A percentile compares a stretch with the other conserved stretches of the same genome.
These are phyloP conservation scores for Ammospiza maritima DNA, from an alignment of 2,797 vertebrate species.

Conservation along the genomic window DNA sequence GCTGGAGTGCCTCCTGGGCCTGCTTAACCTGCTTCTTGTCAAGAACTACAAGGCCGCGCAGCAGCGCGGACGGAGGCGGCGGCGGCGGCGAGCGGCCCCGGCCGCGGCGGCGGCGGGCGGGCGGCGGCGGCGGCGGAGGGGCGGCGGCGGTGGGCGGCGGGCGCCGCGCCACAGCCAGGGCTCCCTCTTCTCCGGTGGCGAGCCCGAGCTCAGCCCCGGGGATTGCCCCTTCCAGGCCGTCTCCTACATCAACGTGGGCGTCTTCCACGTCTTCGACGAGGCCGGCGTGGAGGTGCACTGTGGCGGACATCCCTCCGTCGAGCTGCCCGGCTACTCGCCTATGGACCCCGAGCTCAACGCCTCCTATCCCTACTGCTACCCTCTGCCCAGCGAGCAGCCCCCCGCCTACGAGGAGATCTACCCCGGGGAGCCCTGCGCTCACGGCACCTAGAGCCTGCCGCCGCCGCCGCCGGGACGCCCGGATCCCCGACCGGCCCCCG, in stretches of 20 bases:
- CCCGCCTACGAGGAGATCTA: conserved; percentile 92
- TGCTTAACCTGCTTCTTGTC: conserved; percentile 89
- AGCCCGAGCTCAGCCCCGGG: conserved; percentile 81
- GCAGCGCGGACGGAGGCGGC: conserved; percentile 74
- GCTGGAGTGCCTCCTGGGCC: conserved; percentile 92
- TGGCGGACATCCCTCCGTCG: conserved; percentile 91
- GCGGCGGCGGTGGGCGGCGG: conserved; percentile 64
- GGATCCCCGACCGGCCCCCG: background rate
- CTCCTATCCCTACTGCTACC: conserved; percentile 90
- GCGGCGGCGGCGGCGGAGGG: conserved; percentile 60
- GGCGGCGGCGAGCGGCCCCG: conserved; percentile 31
- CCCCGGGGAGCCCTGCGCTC: conserved; percentile 81
- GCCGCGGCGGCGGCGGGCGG: conserved; percentile 61
- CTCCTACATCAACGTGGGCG: conserved; percentile 92
- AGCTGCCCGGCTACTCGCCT: conserved; percentile 92
- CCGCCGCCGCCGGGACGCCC: background rate
- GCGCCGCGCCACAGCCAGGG: conserved; percentile 81
- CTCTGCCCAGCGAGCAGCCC: conserved; percentile 86
- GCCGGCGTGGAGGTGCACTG: conserved; percentile 89
- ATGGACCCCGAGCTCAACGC: conserved; percentile 89
- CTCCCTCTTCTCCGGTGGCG: conserved; percentile 85
- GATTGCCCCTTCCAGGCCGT: conserved; percentile 82
- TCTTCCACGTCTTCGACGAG: conserved; percentile 85
- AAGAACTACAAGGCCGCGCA: conserved; percentile 90
- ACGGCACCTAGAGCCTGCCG: conserved; percentile 57